phyloP scores from a whole-genome alignment of 2,113 vertebrate genomes.

The Chloropsis hardwickii region DNA sequence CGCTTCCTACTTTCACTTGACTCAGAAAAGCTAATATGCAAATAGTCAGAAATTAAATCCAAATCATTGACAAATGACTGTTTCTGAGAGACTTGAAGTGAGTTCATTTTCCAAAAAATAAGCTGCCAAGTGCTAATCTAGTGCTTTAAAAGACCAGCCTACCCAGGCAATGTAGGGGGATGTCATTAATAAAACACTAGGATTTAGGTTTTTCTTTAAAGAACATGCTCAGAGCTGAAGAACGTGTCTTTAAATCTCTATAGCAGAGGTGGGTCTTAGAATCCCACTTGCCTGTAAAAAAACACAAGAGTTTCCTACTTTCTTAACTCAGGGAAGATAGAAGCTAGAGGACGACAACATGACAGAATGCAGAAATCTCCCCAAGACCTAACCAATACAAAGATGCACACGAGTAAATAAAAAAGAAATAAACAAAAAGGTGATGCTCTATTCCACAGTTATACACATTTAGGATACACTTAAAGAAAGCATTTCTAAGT shows the following conservation, averaged over 20 bases:
- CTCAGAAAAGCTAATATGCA: conserved; percentile 17
- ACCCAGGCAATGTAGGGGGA: conserved; percentile 28
- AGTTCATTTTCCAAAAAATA: conserved; percentile 5
- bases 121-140: background rate
- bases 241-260: background rate
- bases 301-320: background rate
- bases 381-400: background rate
- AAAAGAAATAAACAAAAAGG: background rate
- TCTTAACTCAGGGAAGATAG: background rate
- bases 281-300: background rate
- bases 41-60: conserved; percentile 21
- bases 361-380: background rate
- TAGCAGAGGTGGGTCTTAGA: background rate
- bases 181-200: conserved; percentile 42
- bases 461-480: background rate
- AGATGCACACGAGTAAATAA: background rate
- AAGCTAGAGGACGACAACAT: background rate
- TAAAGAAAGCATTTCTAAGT: background rate
- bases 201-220: conserved; percentile 7
- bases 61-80: conserved; percentile 31
- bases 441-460: fast-evolving
- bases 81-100: background rate
- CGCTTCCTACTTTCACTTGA: conserved; percentile 9
- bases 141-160: background rate
- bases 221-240: background rate